Conservation (phyloP, 2,888 invertebrate genomes). For the Piscicola geometra region DNA sequence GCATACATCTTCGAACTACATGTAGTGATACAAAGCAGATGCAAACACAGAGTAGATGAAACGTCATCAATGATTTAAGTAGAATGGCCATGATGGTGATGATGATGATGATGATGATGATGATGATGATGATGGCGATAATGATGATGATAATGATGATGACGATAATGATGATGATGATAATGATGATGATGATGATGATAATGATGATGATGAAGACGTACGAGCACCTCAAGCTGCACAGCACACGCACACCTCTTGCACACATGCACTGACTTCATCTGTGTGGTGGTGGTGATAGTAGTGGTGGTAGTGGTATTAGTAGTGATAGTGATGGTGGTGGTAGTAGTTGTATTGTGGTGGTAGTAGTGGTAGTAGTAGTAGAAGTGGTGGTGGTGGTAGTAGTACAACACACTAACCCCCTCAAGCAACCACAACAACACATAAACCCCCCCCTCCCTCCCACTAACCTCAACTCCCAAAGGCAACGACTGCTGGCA, state of each 20-base stretch:
- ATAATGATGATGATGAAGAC: slow-evolving; percentile 33
- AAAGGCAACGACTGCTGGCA: slow-evolving; percentile 44
- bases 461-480: neutral
- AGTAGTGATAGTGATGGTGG: too few species aligned
- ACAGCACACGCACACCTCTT: slow-evolving; percentile 1
- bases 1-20: too few species aligned
- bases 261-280: neutral
- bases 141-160: slow-evolving; percentile 22
- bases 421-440: slow-evolving; percentile 8
- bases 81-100: slow-evolving; percentile 8
- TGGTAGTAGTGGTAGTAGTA: too few species aligned
- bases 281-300: neutral
- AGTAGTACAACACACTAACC: too few species aligned
- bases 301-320: too few species aligned
- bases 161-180: slow-evolving; percentile 39
- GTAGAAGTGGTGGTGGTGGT: too few species aligned
- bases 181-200: slow-evolving; percentile 39
- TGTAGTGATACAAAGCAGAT: too few species aligned
- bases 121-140: too few species aligned
- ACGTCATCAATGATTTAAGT: too few species aligned
- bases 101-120: slow-evolving; percentile 6
- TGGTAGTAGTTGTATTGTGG: too few species aligned
- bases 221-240: neutral
- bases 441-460: slow-evolving; percentile 20
- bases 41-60: too few species aligned